These are phyloP conservation scores for Fringilla coelebs DNA, from an alignment of 2,797 vertebrate genomes.

Conservation along the genomic window DNA sequence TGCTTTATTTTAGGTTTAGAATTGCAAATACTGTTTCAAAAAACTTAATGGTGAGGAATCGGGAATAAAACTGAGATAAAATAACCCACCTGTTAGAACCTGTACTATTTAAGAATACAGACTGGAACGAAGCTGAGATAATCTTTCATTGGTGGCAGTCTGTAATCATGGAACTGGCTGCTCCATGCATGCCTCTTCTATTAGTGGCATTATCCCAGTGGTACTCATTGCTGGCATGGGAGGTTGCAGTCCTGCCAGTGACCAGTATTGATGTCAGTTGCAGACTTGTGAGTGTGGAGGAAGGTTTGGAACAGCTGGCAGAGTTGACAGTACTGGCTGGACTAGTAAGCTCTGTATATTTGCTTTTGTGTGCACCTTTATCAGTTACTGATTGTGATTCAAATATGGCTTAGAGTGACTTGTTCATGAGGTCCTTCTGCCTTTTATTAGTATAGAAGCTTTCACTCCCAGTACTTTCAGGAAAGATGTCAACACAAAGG, in stretches of 20 bases:
- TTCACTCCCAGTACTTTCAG: neutral
- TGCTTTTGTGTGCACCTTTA: neutral
- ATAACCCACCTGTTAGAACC: neutral
- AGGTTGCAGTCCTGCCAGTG: neutral
- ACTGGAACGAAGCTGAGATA: neutral
- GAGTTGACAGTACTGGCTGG: neutral
- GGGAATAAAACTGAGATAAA: neutral
- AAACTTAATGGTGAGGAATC: neutral
- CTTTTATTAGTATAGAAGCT: neutral
- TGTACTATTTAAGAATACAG: neutral
- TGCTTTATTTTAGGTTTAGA: neutral
- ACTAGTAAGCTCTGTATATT: neutral
- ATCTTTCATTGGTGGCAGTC: neutral
- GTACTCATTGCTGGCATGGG: neutral
- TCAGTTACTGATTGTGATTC: neutral
- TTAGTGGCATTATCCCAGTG: neutral
- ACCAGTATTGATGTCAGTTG: neutral
- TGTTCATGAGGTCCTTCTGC: neutral
- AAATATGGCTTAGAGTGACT: neutral
- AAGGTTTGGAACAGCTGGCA: neutral
- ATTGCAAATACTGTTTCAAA: neutral
- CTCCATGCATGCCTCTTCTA: neutral
- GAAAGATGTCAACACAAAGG: neutral
- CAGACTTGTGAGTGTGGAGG: neutral
- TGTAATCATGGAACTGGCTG: neutral